A percentile compares a stretch with the other conserved stretches of the same genome.
Conservation (phyloP, 37 sponge, comb jelly and placozoan species). For the Sycon ciliatum region DNA sequence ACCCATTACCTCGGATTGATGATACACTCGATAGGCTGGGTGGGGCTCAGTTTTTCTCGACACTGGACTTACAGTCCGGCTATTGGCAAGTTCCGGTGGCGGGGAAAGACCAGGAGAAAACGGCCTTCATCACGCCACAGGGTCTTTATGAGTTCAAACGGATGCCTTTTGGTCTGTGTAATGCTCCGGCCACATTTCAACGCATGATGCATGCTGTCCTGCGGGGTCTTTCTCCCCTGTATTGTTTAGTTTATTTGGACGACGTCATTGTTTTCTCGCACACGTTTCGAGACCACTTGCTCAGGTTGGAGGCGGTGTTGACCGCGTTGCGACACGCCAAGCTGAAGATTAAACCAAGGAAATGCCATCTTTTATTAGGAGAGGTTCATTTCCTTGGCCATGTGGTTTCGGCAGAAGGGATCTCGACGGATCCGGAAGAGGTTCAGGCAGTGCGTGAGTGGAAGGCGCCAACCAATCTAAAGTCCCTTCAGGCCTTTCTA, state of each 20-base stretch:
- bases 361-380: constrained; percentile 9
- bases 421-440: constrained; percentile 33
- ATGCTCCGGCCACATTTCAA: constrained; percentile 55
- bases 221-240: constrained; percentile 16
- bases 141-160: constrained; percentile 41
- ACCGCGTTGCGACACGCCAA: constrained; percentile 5
- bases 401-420: constrained; percentile 18
- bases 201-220: constrained; percentile 35
- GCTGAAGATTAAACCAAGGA: constrained; percentile 27
- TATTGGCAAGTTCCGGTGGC: constrained; percentile 55
- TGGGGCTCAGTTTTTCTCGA: constrained; percentile 27
- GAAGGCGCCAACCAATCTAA: constrained; percentile 10
- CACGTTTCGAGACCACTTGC: constrained; percentile 22
- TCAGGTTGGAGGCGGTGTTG: constrained; percentile 33
- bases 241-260: constrained; percentile 36
- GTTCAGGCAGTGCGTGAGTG: constrained; percentile 16
- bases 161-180: constrained; percentile 63
- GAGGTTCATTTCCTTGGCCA: constrained; percentile 30
- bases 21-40: constrained; percentile 29
- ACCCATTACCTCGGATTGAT: constrained; percentile 47
- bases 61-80: constrained; percentile 44
- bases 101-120: constrained; percentile 20
- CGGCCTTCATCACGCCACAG: constrained; percentile 36
- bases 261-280: constrained; percentile 37
- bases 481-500: constrained; percentile 10